Percentiles rank a stretch among this genome's conserved stretches.
Conservation (phyloP, 1,140 invertebrate genomes). For the Drosophila ambigua region DNA sequence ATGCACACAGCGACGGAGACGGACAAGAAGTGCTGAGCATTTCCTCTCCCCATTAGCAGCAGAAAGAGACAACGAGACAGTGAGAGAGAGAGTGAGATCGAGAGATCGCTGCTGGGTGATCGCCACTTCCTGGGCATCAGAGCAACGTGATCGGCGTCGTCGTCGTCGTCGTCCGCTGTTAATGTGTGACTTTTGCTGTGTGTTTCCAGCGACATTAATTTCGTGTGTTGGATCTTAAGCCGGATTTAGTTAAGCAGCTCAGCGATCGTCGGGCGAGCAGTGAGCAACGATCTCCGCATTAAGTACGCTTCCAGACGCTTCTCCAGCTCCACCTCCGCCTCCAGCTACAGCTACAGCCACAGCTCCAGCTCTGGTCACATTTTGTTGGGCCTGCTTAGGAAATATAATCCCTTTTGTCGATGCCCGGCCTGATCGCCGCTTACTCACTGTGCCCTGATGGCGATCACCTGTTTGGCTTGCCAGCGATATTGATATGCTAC, state of each 20-base stretch:
- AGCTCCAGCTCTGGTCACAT: constrained; percentile 52
- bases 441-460: constrained; percentile 45
- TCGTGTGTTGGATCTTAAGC: constrained; percentile 82
- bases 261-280: constrained; percentile 60
- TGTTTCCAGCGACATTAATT: constrained; percentile 83
- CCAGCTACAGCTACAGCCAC: not conserved
- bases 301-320: constrained; percentile 29
- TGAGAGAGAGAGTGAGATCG: not conserved
- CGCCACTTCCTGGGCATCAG: constrained; percentile 58
- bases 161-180: constrained; percentile 59
- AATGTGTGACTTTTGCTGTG: constrained; percentile 83
- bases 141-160: constrained; percentile 17
- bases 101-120: constrained; percentile 41
- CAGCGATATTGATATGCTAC: constrained; percentile 21
- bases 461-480: constrained; percentile 48
- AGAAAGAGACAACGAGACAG: constrained; percentile 14
- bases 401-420: constrained; percentile 83
- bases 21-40: constrained; percentile 15
- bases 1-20: not conserved
- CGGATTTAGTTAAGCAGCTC: constrained; percentile 84
- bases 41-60: constrained; percentile 50
- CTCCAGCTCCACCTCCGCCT: not conserved
- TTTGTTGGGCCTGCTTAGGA: constrained; percentile 77
- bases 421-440: constrained; percentile 79
- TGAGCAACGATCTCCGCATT: constrained; percentile 35